A percentile compares a stretch with the other conserved stretches of the same genome.
phyloP scores from a whole-genome alignment of 1,140 invertebrate genomes.

The Vanessa tameamea region DNA sequence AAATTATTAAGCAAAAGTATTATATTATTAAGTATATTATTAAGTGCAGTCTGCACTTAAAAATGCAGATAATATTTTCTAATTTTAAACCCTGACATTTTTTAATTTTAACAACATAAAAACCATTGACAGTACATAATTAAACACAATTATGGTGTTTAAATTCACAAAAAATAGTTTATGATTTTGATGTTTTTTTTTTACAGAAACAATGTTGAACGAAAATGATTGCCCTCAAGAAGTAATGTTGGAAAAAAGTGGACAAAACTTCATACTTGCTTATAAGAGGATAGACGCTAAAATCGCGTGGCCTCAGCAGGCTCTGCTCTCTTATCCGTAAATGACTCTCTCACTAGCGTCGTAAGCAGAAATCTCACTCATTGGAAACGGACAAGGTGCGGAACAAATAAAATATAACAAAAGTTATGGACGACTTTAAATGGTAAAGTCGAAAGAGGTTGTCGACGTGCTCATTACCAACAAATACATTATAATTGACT shows the following conservation, averaged over 20 bases:
- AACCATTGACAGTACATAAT: no score
- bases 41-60: no score
- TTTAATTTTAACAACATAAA: no score
- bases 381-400: constrained; percentile 25
- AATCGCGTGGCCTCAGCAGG: constrained; percentile 94
- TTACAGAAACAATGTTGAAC: constrained; percentile 92
- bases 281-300: constrained; percentile 97
- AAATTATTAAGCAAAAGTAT: no score
- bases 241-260: constrained; percentile 85
- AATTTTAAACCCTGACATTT: no score
- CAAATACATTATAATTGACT: constrained; percentile 33
- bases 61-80: no score
- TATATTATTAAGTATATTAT: no score
- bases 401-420: constrained; percentile 7
- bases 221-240: constrained; percentile 96
- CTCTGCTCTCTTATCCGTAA: constrained; percentile 74
- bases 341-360: constrained; percentile 12
- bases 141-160: no score
- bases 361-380: constrained; percentile 56
- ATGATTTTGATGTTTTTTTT: constrained; percentile 31
- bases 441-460: background rate
- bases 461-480: constrained; percentile 43
- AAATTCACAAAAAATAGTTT: background rate
- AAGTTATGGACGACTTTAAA: constrained; percentile 4
- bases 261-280: constrained; percentile 93